Evolutionary conservation across 2,888 invertebrate genomes (phyloP).

Genomic region (Sarcophaga variegata): DNA sequence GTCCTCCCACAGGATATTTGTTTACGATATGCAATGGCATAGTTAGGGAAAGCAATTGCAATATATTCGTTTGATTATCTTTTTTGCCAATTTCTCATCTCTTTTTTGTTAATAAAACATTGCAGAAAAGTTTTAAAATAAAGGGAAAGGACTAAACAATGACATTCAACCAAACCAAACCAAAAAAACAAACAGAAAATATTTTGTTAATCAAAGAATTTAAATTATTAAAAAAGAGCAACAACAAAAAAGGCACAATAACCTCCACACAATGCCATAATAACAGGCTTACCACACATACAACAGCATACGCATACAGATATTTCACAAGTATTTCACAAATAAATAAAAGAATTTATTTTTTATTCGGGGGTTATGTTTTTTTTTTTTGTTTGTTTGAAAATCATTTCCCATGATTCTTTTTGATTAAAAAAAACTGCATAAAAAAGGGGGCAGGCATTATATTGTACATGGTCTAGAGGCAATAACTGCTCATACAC

Average conservation of each 20-base stretch:
- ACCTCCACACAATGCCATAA: conserved; percentile 5
- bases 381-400: neutral
- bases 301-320: too few relatives aligned
- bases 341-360: too few relatives aligned
- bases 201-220: conserved; percentile 13
- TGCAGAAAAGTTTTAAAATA: neutral
- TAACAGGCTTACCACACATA: neutral
- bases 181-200: neutral
- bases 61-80: neutral
- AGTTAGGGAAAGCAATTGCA: neutral
- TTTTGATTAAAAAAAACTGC: conserved; percentile 45
- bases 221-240: conserved; percentile 7
- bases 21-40: too few relatives aligned
- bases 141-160: neutral
- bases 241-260: conserved; percentile 33
- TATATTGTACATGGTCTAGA: neutral
- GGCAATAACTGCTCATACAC: conserved; percentile 4
- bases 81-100: too few relatives aligned
- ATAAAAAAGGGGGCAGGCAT: neutral
- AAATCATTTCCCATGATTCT: conserved; percentile 47
- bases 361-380: too few relatives aligned
- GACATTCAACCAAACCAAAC: too few relatives aligned
- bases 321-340: too few relatives aligned
- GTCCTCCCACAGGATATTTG: too few relatives aligned
- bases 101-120: neutral